These are phyloP conservation scores for Gila orcuttii DNA, from an alignment of 2,113 vertebrate species.

Conservation along the genomic window DNA sequence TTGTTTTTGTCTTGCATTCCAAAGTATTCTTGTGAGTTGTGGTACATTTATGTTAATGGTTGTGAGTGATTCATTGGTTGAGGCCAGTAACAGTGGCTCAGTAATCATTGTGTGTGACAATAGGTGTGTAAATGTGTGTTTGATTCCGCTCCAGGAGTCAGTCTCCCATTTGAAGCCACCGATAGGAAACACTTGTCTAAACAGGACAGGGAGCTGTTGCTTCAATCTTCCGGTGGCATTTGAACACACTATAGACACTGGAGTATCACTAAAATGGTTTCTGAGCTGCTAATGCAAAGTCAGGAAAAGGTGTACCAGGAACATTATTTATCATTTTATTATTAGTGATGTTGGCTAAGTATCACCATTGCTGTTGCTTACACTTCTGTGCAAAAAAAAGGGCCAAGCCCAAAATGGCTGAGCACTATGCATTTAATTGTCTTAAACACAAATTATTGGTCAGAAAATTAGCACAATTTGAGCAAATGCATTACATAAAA, in stretches of 20 bases:
- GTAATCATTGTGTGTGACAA: neutral
- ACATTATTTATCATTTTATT: neutral
- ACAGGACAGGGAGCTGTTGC: slow-evolving; percentile 65
- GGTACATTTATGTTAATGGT: neutral
- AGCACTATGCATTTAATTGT: too few species aligned
- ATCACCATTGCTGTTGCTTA: too few species aligned
- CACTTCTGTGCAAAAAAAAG: too few species aligned
- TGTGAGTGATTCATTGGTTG: neutral
- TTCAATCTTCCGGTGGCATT: slow-evolving; percentile 48
- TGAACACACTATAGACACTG: neutral
- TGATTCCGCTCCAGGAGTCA: slow-evolving; percentile 24
- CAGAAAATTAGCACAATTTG: too few species aligned
- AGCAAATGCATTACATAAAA: too few species aligned
- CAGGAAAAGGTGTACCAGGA: neutral
- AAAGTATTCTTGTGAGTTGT: neutral
- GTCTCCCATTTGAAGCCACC: slow-evolving; percentile 53
- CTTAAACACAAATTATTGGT: too few species aligned
- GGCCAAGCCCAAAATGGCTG: too few species aligned
- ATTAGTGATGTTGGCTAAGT: too few species aligned
- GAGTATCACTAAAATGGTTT: neutral
- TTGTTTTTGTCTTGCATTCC: slow-evolving; percentile 29
- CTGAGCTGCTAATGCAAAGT: neutral
- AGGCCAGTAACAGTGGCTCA: neutral
- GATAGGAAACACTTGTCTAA: slow-evolving; percentile 81
- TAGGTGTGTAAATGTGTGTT: slow-evolving; percentile 39